Percentiles rank a stretch among this genome's conserved stretches.
phyloP scores from a whole-genome alignment of 2,797 vertebrate genomes.

The Gephyroberyx darwinii region DNA sequence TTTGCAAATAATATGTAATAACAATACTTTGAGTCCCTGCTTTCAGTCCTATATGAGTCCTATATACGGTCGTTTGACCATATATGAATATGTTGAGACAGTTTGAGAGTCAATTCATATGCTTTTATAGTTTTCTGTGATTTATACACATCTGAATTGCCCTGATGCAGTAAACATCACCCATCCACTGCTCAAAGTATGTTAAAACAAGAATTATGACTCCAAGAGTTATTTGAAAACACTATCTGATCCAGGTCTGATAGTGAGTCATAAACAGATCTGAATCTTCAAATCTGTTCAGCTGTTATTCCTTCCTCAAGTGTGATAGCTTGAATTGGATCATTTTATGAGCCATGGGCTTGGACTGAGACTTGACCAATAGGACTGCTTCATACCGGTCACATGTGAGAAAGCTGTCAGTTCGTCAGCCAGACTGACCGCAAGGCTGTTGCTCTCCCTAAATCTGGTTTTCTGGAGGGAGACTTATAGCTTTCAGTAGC shows the following conservation, averaged over 20 bases:
- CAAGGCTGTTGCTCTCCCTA: constrained; percentile 19
- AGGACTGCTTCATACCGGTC: constrained; percentile 1
- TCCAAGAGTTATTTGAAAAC: background rate
- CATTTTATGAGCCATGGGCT: constrained; percentile 14
- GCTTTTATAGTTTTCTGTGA: background rate
- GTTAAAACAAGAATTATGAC: background rate
- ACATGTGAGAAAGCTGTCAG: constrained; percentile 29
- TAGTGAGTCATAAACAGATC: background rate
- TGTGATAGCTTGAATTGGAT: constrained; percentile 22
- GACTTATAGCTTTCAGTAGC: constrained; percentile 38
- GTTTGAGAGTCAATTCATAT: constrained; percentile 4
- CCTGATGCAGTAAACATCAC: background rate
- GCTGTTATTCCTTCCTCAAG: constrained; percentile 11
- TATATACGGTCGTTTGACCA: no score
- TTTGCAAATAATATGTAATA: no score
- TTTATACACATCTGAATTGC: constrained; percentile 4
- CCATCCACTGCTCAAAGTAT: background rate
- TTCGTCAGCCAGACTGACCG: constrained; percentile 15
- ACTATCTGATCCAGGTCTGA: background rate
- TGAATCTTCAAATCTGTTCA: background rate
- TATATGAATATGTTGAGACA: background rate
- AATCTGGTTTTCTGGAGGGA: constrained; percentile 34
- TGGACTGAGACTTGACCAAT: constrained; percentile 29
- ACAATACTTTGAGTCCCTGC: no score
- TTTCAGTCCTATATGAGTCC: no score